Evolutionary conservation across 2,113 vertebrate species (phyloP).

Genomic region (Lipophrys pholis): DNA sequence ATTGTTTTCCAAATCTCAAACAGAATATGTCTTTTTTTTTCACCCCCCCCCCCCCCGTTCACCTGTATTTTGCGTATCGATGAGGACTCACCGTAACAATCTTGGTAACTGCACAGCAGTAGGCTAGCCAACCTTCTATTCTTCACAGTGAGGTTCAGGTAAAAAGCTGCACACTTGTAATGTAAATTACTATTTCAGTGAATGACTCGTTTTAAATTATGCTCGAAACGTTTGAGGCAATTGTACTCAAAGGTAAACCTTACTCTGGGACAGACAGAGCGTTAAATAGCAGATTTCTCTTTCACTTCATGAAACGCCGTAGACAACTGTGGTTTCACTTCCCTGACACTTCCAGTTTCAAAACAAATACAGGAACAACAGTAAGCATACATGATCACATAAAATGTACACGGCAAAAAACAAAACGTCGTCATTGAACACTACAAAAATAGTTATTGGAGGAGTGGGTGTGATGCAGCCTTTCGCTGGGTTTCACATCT

Average conservation of each 20-base stretch:
- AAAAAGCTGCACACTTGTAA: slow-evolving; percentile 35
- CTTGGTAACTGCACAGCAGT: slow-evolving; percentile 70
- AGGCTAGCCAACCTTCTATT: slow-evolving; percentile 31
- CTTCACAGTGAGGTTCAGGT: slow-evolving; percentile 47
- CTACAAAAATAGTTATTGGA: slow-evolving; percentile 68
- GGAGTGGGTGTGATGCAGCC: slow-evolving; percentile 59
- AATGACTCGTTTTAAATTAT: slow-evolving; percentile 51
- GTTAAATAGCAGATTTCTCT: slow-evolving; percentile 60
- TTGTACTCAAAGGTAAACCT: slow-evolving; percentile 47
- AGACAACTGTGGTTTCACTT: slow-evolving; percentile 69
- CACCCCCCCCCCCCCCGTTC: neutral
- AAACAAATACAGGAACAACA: slow-evolving; percentile 62
- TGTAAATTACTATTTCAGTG: slow-evolving; percentile 20
- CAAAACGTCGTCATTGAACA: slow-evolving; percentile 54
- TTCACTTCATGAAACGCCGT: slow-evolving; percentile 69
- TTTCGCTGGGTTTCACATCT: slow-evolving; percentile 26
- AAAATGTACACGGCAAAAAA: slow-evolving; percentile 67
- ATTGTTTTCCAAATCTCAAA: slow-evolving; percentile 23
- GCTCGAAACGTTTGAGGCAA: slow-evolving; percentile 42
- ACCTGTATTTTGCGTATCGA: slow-evolving; percentile 29
- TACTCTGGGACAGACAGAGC: slow-evolving; percentile 46
- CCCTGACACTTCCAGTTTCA: slow-evolving; percentile 73
- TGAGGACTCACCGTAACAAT: slow-evolving; percentile 32
- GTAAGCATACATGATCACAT: slow-evolving; percentile 66
- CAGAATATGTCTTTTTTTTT: slow-evolving; percentile 8